Base-by-base conservation (phyloP, 1,140 invertebrate genomes). In the Drosophila rhopaloa region DNA sequence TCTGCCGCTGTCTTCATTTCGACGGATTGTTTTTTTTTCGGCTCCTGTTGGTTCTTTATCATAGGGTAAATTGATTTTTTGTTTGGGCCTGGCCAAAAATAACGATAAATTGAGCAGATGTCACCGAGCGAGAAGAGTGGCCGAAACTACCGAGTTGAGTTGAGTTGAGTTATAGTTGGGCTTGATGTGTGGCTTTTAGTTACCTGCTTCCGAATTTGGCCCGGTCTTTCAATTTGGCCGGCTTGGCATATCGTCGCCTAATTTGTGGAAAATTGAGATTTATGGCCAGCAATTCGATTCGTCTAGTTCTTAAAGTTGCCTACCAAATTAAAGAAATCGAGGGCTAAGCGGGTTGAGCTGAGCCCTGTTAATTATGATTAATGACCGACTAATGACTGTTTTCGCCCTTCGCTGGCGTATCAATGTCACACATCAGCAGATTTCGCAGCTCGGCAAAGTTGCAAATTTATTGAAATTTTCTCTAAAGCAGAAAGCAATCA, bases 71-170 rank as follows among this genome's bases (percentile, higher is more conserved):
- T 88, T 89, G 84, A 88, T 88, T 88, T 89, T 83, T 82, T 88
- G 65, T 83, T 76, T 76, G 61, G 61, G 44, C 55, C 71, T 37
- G 65, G 58, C 76, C 76, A 83, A 62, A 88, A 81, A 88, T 81
- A 88, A 89, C 84, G 84, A 88, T 88, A 88, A 88, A 88, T 88
- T 89, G 84, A 81, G 84, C 80, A 88, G 82, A 88, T 88, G 84
- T 88, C 84, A 88, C 67, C 76, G 81, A 44, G 55, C 40, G 35
- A 47, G 35, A 58, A 50, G 61, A 59, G 65, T 56, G 71, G 19
- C 41, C 56, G 44, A 56, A 50, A 59, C 60, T 78, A 59, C 56
- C 27, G 75, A 76, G 50, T 50, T 50, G 61, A 62, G 58, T 61
- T 80, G 84, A 89, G 80, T 72, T 88, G 84, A 88, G 80, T 88